A percentile compares a stretch with the other conserved stretches of the same genome.
Evolutionary conservation across 2,888 invertebrate genomes (phyloP).

Genomic region (Toxonevra muliebris): DNA sequence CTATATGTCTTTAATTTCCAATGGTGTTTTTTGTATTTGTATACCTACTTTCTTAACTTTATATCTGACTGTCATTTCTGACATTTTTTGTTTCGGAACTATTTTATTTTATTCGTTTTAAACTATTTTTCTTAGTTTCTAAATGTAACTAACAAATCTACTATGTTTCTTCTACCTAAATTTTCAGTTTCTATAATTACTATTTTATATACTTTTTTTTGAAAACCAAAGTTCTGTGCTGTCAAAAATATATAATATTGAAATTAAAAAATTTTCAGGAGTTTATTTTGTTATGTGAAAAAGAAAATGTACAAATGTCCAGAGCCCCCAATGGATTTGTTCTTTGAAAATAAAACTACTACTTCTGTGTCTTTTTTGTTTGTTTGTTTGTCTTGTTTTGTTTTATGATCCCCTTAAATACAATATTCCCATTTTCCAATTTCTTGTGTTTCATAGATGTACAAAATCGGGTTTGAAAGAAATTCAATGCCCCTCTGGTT

Average conservation of each 20-base stretch:
- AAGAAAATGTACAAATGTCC: too few species aligned
- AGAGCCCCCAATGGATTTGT: too few species aligned
- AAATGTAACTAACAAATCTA: slow-evolving; percentile 35
- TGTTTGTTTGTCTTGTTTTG: too few species aligned
- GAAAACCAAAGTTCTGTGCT: slow-evolving; percentile 47
- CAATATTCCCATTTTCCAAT: slow-evolving; percentile 35
- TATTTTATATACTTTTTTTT: slow-evolving; percentile 26
- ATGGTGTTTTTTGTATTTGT: slow-evolving; percentile 20
- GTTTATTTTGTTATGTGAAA: too few species aligned
- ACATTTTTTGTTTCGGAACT: slow-evolving; percentile 4
- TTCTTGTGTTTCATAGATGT: slow-evolving; percentile 67
- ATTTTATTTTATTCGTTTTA: slow-evolving; percentile 10
- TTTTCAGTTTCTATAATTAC: slow-evolving; percentile 1
- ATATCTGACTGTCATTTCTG: slow-evolving; percentile 15
- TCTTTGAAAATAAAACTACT: too few species aligned
- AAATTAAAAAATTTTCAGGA: too few species aligned
- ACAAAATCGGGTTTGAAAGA: slow-evolving; percentile 95
- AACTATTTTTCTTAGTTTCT: slow-evolving; percentile 11
- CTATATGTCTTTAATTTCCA: slow-evolving; percentile 21
- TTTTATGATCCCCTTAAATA: too few species aligned
- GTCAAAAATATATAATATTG: slow-evolving; percentile 17
- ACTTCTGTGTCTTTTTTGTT: too few species aligned
- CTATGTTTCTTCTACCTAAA: slow-evolving; percentile 20
- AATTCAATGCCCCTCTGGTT: slow-evolving; percentile 96
- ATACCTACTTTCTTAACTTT: slow-evolving; percentile 17